Evolutionary conservation across 2,113 vertebrate species (phyloP).

Genomic region (Salminus brasiliensis): DNA sequence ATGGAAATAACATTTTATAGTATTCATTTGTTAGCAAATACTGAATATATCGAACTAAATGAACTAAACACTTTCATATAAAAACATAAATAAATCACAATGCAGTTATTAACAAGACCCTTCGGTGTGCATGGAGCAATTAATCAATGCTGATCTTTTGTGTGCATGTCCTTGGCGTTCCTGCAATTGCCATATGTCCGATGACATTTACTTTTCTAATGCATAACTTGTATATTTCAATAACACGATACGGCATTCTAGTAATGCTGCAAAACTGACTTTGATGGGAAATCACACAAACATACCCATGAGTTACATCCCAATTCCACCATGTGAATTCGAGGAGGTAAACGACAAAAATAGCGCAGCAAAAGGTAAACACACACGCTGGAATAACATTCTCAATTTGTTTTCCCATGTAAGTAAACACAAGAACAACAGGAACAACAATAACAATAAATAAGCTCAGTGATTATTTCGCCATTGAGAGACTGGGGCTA

Average conservation of each 20-base stretch:
- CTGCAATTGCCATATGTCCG: constrained; percentile 30
- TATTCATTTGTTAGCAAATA: neutral
- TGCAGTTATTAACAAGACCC: constrained; percentile 9
- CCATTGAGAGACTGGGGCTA: constrained; percentile 14
- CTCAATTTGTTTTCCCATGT: constrained; percentile 32
- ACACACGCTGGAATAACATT: constrained; percentile 38
- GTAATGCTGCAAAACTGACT: neutral
- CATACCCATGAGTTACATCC: neutral
- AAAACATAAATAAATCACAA: neutral
- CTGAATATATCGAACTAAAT: too few species aligned
- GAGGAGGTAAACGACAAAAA: constrained; percentile 34
- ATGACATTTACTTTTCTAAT: constrained; percentile 23
- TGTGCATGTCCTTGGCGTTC: constrained; percentile 15
- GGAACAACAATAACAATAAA: constrained; percentile 9
- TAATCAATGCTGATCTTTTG: too few species aligned
- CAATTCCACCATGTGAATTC: constrained; percentile 1
- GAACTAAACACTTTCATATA: neutral
- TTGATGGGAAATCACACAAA: neutral
- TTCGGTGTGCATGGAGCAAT: constrained; percentile 16
- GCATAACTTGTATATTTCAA: neutral
- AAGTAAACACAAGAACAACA: constrained; percentile 41
- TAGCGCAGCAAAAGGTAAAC: constrained; percentile 27
- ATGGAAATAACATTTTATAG: neutral
- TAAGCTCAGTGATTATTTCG: constrained; percentile 38
- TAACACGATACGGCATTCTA: neutral